Percentiles rank a stretch among this genome's conserved stretches.
These are phyloP conservation scores for Hipparchia sbordonii DNA, from an alignment of 2,888 invertebrate species.

Conservation along the genomic window DNA sequence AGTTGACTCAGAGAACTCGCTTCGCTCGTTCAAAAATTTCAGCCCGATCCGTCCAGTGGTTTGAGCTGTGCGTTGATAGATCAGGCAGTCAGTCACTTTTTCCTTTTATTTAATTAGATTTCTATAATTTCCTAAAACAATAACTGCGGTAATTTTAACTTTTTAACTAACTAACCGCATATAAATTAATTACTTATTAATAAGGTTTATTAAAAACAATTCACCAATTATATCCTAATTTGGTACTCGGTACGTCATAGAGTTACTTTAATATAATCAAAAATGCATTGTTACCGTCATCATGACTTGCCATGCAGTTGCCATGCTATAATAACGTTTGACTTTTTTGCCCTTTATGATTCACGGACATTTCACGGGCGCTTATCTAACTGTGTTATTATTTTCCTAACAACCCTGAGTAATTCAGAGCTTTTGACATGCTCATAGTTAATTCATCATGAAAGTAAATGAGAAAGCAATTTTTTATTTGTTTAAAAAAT, in stretches of 20 bases:
- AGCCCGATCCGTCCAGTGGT: too few species aligned
- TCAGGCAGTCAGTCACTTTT: too few species aligned
- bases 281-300: not conserved
- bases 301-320: slow-evolving; percentile 11
- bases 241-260: too few species aligned
- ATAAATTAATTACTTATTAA: not conserved
- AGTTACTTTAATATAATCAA: not conserved
- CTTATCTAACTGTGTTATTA: not conserved
- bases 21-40: too few species aligned
- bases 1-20: too few species aligned
- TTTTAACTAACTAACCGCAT: not conserved
- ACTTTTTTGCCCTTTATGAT: slow-evolving; percentile 16
- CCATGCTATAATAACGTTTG: slow-evolving; percentile 16
- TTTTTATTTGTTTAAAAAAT: too few species aligned
- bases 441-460: slow-evolving; percentile 1
- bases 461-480: slow-evolving; percentile 28
- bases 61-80: too few species aligned
- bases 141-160: too few species aligned
- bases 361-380: slow-evolving; percentile 10
- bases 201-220: too few species aligned
- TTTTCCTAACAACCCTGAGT: slow-evolving; percentile 19
- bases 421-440: slow-evolving; percentile 10
- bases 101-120: too few species aligned
- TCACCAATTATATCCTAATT: not conserved
- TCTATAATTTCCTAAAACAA: too few species aligned